These are phyloP conservation scores for Semicossyphus pulcher DNA, from an alignment of 2,113 vertebrate species.

Conservation along the genomic window DNA sequence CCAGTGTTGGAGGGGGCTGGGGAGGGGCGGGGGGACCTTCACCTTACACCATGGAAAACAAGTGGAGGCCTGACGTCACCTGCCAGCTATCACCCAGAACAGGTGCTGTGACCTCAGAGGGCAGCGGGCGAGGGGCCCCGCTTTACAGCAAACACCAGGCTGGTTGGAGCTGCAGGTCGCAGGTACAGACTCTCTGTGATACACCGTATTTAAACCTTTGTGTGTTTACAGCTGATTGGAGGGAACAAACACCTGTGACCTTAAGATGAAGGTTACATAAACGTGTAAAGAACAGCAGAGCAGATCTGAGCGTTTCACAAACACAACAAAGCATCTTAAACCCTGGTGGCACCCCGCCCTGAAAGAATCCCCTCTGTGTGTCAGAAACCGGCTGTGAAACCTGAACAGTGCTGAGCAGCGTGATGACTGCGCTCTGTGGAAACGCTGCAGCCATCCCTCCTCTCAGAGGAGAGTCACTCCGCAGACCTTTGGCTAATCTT, in stretches of 20 bases:
- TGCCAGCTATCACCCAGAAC: conserved; percentile 66
- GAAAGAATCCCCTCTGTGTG: background rate
- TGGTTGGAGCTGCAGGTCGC: conserved; percentile 16
- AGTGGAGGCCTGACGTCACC: conserved; percentile 62
- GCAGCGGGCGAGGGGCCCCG: conserved; percentile 34
- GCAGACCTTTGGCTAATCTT: conserved; percentile 44
- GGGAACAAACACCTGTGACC: conserved; percentile 38
- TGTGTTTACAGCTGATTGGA: conserved; percentile 10
- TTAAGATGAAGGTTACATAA: conserved; percentile 44
- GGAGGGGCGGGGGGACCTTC: background rate
- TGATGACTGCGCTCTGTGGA: conserved; percentile 35
- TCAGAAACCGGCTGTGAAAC: conserved; percentile 37
- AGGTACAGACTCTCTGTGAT: conserved; percentile 44
- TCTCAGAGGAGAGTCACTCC: conserved; percentile 41
- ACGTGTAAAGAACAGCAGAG: conserved; percentile 18
- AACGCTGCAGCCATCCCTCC: background rate
- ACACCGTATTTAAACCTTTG: conserved; percentile 9
- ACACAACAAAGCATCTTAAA: conserved; percentile 43
- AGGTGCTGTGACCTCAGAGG: conserved; percentile 77
- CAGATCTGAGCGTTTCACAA: conserved; percentile 26
- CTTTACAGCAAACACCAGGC: conserved; percentile 54
- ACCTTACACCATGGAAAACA: conserved; percentile 68
- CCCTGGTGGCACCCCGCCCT: conserved; percentile 9
- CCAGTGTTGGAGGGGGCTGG: conserved; percentile 12
- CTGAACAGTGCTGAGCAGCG: conserved; percentile 28